Percentiles rank a stretch among this genome's conserved stretches.
These are phyloP conservation scores for Xyrichtys novacula DNA, from an alignment of 2,797 vertebrate species.

Conservation along the genomic window DNA sequence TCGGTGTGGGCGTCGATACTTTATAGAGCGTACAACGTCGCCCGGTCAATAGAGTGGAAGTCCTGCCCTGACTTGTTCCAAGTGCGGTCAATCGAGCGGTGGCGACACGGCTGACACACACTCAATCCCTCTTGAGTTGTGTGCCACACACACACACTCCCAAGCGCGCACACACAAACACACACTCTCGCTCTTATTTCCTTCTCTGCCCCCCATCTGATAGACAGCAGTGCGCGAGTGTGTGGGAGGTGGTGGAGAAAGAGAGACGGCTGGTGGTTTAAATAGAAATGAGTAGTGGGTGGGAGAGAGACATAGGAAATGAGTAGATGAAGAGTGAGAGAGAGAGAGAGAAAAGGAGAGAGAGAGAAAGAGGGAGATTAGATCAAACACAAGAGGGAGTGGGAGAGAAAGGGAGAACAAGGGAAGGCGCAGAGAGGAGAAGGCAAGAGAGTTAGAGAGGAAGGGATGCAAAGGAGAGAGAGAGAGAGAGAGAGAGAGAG, in stretches of 20 bases:
- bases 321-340: constrained; percentile 31
- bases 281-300: constrained; percentile 55
- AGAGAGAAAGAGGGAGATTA: not conserved
- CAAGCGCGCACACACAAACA: constrained; percentile 25
- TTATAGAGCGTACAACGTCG: constrained; percentile 74
- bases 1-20: constrained; percentile 77
- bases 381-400: not conserved
- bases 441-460: not conserved
- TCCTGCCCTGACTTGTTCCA: constrained; percentile 77
- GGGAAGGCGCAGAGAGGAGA: not conserved
- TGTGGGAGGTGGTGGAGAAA: constrained; percentile 54
- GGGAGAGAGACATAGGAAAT: constrained; percentile 51
- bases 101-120: constrained; percentile 72
- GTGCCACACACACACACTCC: constrained; percentile 21
- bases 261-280: constrained; percentile 55
- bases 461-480: constrained; percentile 1
- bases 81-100: constrained; percentile 79
- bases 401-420: constrained; percentile 1
- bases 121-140: constrained; percentile 62
- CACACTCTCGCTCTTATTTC: constrained; percentile 11
- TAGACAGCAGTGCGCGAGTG: constrained; percentile 54
- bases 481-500: constrained; percentile 14
- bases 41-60: constrained; percentile 80
- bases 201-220: constrained; percentile 49
- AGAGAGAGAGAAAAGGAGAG: constrained; percentile 22